Base-by-base conservation (phyloP, 2,888 invertebrate genomes). In the Homarus gammarus region DNA sequence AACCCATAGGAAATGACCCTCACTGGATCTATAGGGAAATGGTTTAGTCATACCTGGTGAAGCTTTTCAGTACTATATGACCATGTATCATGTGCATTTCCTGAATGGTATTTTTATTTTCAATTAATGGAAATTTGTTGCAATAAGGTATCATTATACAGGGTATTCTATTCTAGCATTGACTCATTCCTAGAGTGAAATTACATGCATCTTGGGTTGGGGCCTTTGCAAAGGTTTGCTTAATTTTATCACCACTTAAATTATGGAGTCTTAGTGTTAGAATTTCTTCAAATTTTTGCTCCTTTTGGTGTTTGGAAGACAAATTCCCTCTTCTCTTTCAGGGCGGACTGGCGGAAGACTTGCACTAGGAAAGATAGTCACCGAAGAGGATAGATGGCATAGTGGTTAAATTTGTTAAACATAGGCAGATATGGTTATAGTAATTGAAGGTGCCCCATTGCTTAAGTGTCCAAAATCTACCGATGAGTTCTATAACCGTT, bases 291-390 rank as follows among this genome's bases (percentile, higher is more conserved):
- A 36, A 81, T 38, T 22, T 81, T 64, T 33, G 8, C 8, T 64
- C 64, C n/a, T n/a, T n/a, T 64, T 64, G 64, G 8, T 64, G 64
- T 85, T 85, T 75, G 84, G 77, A 85, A 75, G 44, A 85, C 84
- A 86, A 87, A 84, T 83, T 83, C 87, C 87, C 87, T 88, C 75
- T 88, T 88, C 87, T 88, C 87, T 88, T 88, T 82, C 87, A 88
- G 87, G 87, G 75, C 56, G 27, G 87, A 38, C 87, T 70, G 83
- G 27, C 68, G 18, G 79, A 70, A 79, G 86, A 70, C 68, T 72
- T 87, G 64, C 79, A 51, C 78, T 70, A 72, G 73, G 51, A 51
- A 83, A 56, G 51, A 68, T 68, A 87, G 36, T 56, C 78, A 61
- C 36, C 73, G 49, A n/a, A 75, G 68, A 77, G 75, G 82, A 87